phyloP scores from a whole-genome alignment of 2,888 invertebrate genomes.

The Lacanobia wlatinum region DNA sequence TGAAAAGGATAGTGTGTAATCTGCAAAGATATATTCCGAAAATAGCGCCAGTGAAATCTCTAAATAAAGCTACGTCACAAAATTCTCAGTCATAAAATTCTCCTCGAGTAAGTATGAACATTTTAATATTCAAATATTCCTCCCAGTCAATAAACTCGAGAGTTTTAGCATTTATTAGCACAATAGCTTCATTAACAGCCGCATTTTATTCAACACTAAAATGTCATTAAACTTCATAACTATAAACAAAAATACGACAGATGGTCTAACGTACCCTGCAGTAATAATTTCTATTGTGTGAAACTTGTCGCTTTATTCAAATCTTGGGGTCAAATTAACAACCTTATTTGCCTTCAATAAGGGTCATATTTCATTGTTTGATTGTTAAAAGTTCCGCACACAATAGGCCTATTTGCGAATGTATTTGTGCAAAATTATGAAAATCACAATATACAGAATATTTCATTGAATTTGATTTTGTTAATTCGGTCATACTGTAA shows the following conservation, averaged over 20 bases:
- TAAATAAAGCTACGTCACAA: not conserved
- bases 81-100: not conserved
- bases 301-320: constrained; percentile 69
- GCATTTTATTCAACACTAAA: constrained; percentile 69
- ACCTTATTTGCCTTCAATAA: constrained; percentile 30
- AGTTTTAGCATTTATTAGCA: constrained; percentile 46
- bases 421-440: constrained; percentile 52
- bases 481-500: constrained; percentile 41
- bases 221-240: constrained; percentile 72
- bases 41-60: not conserved
- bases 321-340: constrained; percentile 50
- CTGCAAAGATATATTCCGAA: not conserved
- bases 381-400: constrained; percentile 14
- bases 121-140: constrained; percentile 17
- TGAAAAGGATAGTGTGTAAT: not conserved
- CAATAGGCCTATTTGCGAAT: constrained; percentile 68
- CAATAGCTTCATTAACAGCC: constrained; percentile 55
- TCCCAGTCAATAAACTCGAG: constrained; percentile 34
- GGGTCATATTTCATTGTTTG: constrained; percentile 33
- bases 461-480: constrained; percentile 50
- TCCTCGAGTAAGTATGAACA: not conserved
- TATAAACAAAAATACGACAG: constrained; percentile 79
- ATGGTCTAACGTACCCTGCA: constrained; percentile 79
- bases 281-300: constrained; percentile 75
- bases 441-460: constrained; percentile 45